Percentiles rank a stretch among this genome's conserved stretches.
Conservation (phyloP, 2,888 invertebrate genomes). For the Palloptera scutellata region DNA sequence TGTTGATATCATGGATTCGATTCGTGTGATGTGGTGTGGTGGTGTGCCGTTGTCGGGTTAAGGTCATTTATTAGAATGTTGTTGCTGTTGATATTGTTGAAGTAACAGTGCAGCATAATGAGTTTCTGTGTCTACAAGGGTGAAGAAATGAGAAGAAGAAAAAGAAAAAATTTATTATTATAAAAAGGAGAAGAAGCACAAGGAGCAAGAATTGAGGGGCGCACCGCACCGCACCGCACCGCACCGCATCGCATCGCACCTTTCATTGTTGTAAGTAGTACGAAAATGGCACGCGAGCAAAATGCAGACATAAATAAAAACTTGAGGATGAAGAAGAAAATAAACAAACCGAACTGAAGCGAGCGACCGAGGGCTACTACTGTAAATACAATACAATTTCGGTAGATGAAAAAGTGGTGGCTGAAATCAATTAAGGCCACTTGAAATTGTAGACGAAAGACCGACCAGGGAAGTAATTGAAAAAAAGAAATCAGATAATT, state of each 20-base stretch:
- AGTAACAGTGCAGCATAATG: background rate
- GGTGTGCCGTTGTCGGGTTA: slow-evolving; percentile 5
- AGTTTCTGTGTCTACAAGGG: background rate
- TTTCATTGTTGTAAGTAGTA: background rate
- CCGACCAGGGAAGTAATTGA: background rate
- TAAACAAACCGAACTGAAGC: no score
- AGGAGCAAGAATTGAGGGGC: slow-evolving; percentile 10
- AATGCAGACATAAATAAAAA: background rate
- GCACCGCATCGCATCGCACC: background rate
- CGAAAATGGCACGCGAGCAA: slow-evolving; percentile 24
- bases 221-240: background rate
- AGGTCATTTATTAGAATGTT: slow-evolving; percentile 7
- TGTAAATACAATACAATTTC: no score
- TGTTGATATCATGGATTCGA: no score
- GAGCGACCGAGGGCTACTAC: no score
- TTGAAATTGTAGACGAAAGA: slow-evolving; percentile 5
- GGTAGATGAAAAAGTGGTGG: background rate
- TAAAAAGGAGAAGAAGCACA: background rate
- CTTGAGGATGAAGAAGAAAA: no score
- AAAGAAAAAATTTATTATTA: background rate
- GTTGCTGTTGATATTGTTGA: background rate
- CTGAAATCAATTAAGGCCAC: slow-evolving; percentile 24
- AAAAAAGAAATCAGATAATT: slow-evolving; percentile 12
- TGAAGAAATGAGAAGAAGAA: no score
- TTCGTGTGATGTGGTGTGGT: slow-evolving; percentile 5